A percentile compares a stretch with the other conserved stretches of the same genome.
These are phyloP conservation scores for Leptinotarsa undecemlineata DNA, from an alignment of 1,140 invertebrate genomes.

Conservation along the genomic window DNA sequence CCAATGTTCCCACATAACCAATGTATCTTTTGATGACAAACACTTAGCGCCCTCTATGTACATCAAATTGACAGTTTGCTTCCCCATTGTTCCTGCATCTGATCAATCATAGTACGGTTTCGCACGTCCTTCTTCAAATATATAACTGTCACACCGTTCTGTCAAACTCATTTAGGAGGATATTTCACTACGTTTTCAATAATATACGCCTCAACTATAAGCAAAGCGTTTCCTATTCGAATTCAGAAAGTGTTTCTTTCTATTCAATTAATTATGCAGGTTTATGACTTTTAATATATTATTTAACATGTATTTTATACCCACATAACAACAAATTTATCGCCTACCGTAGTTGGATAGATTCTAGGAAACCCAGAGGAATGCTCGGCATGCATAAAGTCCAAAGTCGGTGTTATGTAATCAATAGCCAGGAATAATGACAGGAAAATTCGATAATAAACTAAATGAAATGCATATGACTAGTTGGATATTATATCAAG, in stretches of 20 bases:
- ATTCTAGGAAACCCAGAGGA: constrained; percentile 7
- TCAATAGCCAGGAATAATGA: not conserved
- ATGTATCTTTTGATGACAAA: no score
- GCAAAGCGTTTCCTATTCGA: not conserved
- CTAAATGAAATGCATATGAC: no score
- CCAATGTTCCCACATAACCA: no score
- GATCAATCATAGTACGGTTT: no score
- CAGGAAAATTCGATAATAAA: not conserved
- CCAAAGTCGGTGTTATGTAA: not conserved
- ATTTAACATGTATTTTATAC: not conserved
- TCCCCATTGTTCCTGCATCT: no score
- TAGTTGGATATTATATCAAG: no score
- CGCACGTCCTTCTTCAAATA: no score
- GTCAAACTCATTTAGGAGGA: no score
- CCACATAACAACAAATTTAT: constrained; percentile 14
- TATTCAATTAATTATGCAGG: not conserved
- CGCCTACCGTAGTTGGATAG: not conserved
- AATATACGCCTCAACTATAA: not conserved
- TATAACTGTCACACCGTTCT: no score
- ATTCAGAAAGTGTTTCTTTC: not conserved
- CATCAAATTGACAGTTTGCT: no score
- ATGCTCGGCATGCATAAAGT: not conserved
- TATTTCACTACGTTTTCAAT: no score
- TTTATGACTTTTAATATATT: not conserved
- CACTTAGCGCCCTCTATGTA: no score